Base-by-base conservation (phyloP, 1,140 invertebrate species). In the Nautilus pompilius region DNA sequence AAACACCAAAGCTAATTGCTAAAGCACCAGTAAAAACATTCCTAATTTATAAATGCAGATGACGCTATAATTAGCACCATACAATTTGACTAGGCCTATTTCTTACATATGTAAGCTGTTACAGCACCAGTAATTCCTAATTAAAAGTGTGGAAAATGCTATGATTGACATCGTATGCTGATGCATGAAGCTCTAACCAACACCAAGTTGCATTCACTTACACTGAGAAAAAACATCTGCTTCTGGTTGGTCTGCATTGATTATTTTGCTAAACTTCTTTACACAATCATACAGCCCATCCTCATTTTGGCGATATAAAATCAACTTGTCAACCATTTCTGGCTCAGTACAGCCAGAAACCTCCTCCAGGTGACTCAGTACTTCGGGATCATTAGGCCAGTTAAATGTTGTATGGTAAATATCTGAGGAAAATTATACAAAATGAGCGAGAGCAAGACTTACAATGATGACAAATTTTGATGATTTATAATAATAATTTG, bases 241-340 rank as follows among this genome's bases (percentile, higher is more conserved):
- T 67, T 82, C 80, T 5, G 82, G 82, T 57, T 83, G 81, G 72
- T 84, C 82, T 62, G 80, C 82, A 74, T 84, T 83, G 30, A 84
- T 71, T 17, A 48, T 68, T 60, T 79, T 80, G 8, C 68, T 53
- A 28, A 72, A 71, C 46, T 74, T 69, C 17, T 65, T 56, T 53
- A 76, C 83, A 51, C 75, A 78, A 13, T 69, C 60, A 5, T 64
- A 55, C 32, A 84, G 73, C 22, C 75, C 76, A 32, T 78, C 77
- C 51, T 78, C 76, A 62, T 80, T 71, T 45, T 80, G 55, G 57
- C 81, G 78, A 60, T 77, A 82, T 20, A 67, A 65, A 22, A 78
- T 72, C 28, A 83, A 62, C 49, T 74, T 73, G 30, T 74, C 58
- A 4, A 79, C 70, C 65, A 83, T 76, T 26, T 75, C 75, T 45